These are phyloP conservation scores for Patella vulgata DNA, from an alignment of 1,140 invertebrate species.

Conservation along the genomic window DNA sequence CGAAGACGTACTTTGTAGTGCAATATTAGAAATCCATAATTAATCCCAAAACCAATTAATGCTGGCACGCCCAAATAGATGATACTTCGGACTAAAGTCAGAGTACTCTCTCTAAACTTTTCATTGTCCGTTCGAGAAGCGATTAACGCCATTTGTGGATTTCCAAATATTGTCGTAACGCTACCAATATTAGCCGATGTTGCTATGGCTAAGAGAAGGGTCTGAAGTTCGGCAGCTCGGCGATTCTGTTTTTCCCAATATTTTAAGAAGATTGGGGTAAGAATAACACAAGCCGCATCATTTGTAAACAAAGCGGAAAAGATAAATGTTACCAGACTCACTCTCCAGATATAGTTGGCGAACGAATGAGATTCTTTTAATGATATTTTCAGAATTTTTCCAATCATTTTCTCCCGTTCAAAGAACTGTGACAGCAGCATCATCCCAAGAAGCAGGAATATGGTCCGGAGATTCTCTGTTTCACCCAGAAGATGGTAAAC, in stretches of 20 bases:
- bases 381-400: slow-evolving; percentile 6
- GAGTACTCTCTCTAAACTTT: slow-evolving; percentile 1
- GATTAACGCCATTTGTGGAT: slow-evolving; percentile 27
- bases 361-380: slow-evolving; percentile 10
- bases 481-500: slow-evolving; percentile 18
- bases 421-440: slow-evolving; percentile 26
- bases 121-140: slow-evolving; percentile 15
- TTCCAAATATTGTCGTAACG: slow-evolving; percentile 24
- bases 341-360: slow-evolving; percentile 13
- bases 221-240: slow-evolving; percentile 14
- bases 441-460: slow-evolving; percentile 27
- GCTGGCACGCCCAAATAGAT: slow-evolving; percentile 17
- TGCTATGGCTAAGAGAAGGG: slow-evolving; percentile 15
- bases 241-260: slow-evolving; percentile 19
- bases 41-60: slow-evolving; percentile 12
- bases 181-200: slow-evolving; percentile 28
- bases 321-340: slow-evolving; percentile 11
- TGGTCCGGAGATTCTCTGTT: slow-evolving; percentile 17
- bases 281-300: slow-evolving; percentile 22
- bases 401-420: slow-evolving; percentile 19
- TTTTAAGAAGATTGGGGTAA: slow-evolving; percentile 19
- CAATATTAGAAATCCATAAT: slow-evolving; percentile 13
- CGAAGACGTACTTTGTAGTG: neutral
- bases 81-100: slow-evolving; percentile 9
- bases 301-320: slow-evolving; percentile 24